Evolutionary conservation across 2,888 invertebrate genomes (phyloP), one percentile per base, ranked within the genome.

Genomic region (Sinopyrophorus schimmeli): DNA sequence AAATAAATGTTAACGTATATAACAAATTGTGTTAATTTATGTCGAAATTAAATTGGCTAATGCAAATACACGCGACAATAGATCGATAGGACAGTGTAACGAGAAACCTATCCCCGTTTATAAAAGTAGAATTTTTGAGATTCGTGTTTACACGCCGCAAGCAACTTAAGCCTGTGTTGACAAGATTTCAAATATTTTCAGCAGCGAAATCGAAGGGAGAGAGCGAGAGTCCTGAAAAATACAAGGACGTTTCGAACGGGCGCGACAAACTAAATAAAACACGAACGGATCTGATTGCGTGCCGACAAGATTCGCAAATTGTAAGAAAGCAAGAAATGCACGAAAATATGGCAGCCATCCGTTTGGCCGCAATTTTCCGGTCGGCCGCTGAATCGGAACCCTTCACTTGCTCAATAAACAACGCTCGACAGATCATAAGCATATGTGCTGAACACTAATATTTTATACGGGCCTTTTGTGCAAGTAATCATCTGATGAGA

Each of bases 401-500:
- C 57, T 62, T 57, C 55, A 47, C 43, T 59, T 57, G 59, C 56
- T 58, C 59, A 55, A 65, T 68, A 65, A 49, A 62, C 65, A 66
- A 68, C 70, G 70, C 68, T 63, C 64, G 58, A 64, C 50, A 68
- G 70, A 70, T 70, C 71, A 71, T 67, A n/a, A 70, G 67, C 58
- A 55, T 56, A 56, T 60, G 61, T 60, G 62, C 34, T 53, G 57
- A 54, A 57, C 55, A 53, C 57, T 51, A 52, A 56, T 57, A 47
- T 55, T 54, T 54, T 56, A 54, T 46, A 44, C 48, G 47, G 47
- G 58, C 57, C 61, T 62, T 53, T 62, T 64, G 61, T 64, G 61
- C 60, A 64, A 63, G 64, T 69, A 70, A 70, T 68, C 67, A 65
- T 66, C 65, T 70, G 69, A 71, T 71, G 69, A 69, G 69, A 71